Evolutionary conservation across 1,140 invertebrate genomes (phyloP), one percentile per base, ranked within the genome.

Genomic region (Aporrectodea caliginosa): DNA sequence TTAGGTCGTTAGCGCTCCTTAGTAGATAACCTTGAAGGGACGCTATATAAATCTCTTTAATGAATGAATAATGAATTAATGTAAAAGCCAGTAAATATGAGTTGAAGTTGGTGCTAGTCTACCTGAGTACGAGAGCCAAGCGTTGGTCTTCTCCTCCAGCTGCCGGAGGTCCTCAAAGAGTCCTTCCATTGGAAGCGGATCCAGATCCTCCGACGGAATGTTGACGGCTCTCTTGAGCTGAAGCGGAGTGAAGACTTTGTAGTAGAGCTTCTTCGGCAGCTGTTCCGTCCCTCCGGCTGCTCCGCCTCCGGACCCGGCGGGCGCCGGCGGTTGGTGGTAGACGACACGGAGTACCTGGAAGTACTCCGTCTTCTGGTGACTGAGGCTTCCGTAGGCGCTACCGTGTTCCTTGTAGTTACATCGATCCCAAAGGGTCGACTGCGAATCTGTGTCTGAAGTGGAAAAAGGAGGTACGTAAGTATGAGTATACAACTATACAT

Each of bases 51-150:
- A n/a, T n/a, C n/a, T n/a, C n/a, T n/a, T n/a, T n/a, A n/a, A n/a
- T n/a, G n/a, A n/a, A n/a, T n/a, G n/a, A n/a, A n/a, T n/a, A n/a
- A n/a, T n/a, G n/a, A n/a, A n/a, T n/a, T n/a, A n/a, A n/a, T n/a
- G n/a, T n/a, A n/a, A n/a, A 69, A 14, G 58, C 14, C 58, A 69
- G 14, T 69, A 16, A n/a, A n/a, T 69, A 69, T 69, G 27, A 16
- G 58, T 16, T n/a, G 16, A 73, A 31, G 12, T 22, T 73, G 30
- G 31, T 27, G 34, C 6, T 1, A n/a, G 58, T 68, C 29, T 1
- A 78, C 77, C 77, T 2, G 77, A 78, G 30, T 68, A 78, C 22
- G 31, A 29, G 2, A 78, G 35, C 77, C 77, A 78, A 33, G 77
- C 29, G 69, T 78, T 78, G 1, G 70, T 69, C 69, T 72, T 78